Percentiles rank a stretch among this genome's conserved stretches.
These are phyloP conservation scores for Petaurus breviceps DNA, from an alignment of 2,113 vertebrate genomes.

Conservation along the genomic window DNA sequence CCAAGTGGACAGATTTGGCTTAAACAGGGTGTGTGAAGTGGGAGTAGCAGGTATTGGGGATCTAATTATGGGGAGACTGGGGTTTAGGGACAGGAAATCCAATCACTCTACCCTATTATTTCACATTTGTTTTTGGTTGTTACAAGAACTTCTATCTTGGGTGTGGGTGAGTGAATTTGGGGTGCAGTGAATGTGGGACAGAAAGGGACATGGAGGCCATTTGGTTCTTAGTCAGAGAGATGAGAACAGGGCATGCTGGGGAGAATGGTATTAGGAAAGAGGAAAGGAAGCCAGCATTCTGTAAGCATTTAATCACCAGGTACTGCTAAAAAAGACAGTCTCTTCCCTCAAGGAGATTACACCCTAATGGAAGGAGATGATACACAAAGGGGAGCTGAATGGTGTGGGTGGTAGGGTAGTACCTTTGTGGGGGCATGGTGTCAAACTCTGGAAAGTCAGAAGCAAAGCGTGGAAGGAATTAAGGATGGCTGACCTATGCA, in stretches of 20 bases:
- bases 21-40: background rate
- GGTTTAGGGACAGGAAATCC: background rate
- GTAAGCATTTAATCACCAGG: background rate
- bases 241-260: no score
- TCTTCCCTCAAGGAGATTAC: background rate
- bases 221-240: no score
- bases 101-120: background rate
- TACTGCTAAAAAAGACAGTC: background rate
- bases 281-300: no score
- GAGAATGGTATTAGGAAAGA: no score
- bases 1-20: background rate
- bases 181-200: no score
- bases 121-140: background rate
- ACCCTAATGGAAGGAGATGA: no score
- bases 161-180: no score
- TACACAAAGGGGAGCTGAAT: background rate
- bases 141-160: background rate
- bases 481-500: background rate
- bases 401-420: background rate
- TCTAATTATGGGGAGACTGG: background rate
- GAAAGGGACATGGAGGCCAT: no score
- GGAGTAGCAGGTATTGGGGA: background rate
- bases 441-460: background rate
- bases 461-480: background rate
- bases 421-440: no score